Evolutionary conservation across 2,888 invertebrate species (phyloP), one percentile per base, ranked within the genome.

Genomic region (Nowickia ferox): DNA sequence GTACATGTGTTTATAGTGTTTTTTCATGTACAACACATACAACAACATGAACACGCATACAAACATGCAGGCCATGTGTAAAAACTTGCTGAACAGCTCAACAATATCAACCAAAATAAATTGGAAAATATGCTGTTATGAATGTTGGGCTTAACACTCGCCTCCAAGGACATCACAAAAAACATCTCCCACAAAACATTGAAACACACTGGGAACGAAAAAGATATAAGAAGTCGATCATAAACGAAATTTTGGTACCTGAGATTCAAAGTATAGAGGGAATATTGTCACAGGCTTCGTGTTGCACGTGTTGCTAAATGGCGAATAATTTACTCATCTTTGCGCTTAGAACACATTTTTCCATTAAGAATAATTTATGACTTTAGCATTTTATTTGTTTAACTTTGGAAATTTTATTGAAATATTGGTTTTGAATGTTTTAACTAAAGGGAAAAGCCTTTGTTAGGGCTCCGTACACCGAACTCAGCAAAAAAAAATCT

Each of bases 111-210:
- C 55, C 46, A 61, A 71, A 75, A 78, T 85, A 82, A 82, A 85
- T 85, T 85, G 81, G 74, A 85, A 85, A 75, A 85, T 78, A 76
- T 76, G 75, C n/a, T 81, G 69, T 75, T 85, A 69, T 78, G 74
- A 78, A 78, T 63, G 51, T 68, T 69, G 69, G 69, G 69, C 51
- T 78, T 69, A 30, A 63, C 76, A 77, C 80, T 53, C 68, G 53
- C 19, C 48, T 15, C 66, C 57, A 80, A 74, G 57, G 72, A 71
- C 71, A 55, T 19, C 42, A 55, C 19, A 0, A 30, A 17, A n/a
- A 13, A 44, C 30, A 51, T 17, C 61, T 3, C 53, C 51, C 42
- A 53, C 38, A 79, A 13, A 40, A 59, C 40, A 71, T 55, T 4
- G 1, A 22, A 61, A 30, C 30, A 15, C 9, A 44, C 17, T 69